A percentile compares a stretch with the other conserved stretches of the same genome.
Evolutionary conservation across 1,140 invertebrate genomes (phyloP).

Genomic region (Oreohelix idahoensis): DNA sequence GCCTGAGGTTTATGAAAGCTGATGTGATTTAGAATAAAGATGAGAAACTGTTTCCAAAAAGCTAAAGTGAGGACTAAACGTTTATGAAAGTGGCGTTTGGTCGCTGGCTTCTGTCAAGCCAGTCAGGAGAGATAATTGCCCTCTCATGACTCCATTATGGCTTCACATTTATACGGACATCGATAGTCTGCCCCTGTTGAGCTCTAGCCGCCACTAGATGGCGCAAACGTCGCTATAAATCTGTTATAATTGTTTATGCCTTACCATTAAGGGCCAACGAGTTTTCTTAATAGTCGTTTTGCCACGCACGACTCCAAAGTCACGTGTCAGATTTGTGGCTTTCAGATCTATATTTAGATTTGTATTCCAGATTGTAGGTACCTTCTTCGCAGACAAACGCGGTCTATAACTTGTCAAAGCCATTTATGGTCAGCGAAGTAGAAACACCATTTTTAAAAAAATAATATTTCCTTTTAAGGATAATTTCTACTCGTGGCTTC

Average conservation of each 20-base stretch:
- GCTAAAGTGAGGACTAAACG: background rate
- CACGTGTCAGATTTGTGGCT: background rate
- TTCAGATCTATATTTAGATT: no score
- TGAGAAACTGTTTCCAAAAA: background rate
- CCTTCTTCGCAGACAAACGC: no score
- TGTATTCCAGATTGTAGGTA: no score
- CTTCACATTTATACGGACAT: constrained; percentile 24
- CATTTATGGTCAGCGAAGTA: no score
- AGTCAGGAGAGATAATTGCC: background rate
- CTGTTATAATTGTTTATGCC: constrained; percentile 17
- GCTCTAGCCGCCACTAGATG: background rate
- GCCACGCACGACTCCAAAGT: background rate
- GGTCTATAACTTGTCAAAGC: no score
- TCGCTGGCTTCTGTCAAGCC: constrained; percentile 6
- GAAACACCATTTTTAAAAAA: no score
- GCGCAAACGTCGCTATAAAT: constrained; percentile 13
- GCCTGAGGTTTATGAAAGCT: background rate
- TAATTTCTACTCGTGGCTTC: no score
- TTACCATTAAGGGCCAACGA: background rate
- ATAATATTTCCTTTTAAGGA: no score
- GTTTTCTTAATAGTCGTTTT: background rate
- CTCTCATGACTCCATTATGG: constrained; percentile 9
- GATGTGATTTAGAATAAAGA: background rate
- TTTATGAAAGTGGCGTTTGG: background rate
- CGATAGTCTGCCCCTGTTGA: constrained; percentile 21